Evolutionary conservation across 2,888 invertebrate species (phyloP).

Genomic region (Tortricodes alternella): DNA sequence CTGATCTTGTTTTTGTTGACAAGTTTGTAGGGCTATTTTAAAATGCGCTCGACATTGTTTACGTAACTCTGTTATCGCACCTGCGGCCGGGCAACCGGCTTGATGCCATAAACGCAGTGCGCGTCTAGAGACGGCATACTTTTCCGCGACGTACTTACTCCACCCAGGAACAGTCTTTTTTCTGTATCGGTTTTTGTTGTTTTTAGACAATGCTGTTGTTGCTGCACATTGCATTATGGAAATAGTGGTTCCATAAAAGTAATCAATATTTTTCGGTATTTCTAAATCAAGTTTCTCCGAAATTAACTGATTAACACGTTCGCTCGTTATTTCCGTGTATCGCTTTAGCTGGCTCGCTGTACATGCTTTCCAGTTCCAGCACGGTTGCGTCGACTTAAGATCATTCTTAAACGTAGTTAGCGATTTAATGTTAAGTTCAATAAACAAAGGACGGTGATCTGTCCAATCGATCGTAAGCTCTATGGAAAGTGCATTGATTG

Average conservation of each 20-base stretch:
- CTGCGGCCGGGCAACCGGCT: conserved; percentile 5
- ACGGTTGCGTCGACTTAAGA: not conserved
- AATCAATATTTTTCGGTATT: not conserved
- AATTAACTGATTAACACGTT: not conserved
- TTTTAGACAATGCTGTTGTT: not conserved
- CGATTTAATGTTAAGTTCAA: not conserved
- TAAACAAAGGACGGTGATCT: not conserved
- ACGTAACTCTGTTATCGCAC: not conserved
- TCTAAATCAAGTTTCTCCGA: not conserved
- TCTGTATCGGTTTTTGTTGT: not conserved
- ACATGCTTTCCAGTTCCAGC: not conserved
- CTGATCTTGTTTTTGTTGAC: conserved; percentile 14
- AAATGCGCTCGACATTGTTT: conserved; percentile 13
- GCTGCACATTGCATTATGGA: not conserved
- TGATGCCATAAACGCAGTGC: conserved; percentile 14
- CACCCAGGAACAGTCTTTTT: not conserved
- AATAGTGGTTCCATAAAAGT: not conserved
- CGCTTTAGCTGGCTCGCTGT: not conserved
- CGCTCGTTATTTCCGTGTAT: not conserved
- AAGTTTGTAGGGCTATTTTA: not conserved
- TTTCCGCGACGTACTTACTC: conserved; percentile 11
- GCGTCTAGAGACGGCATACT: conserved; percentile 16
- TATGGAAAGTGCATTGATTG: conserved; percentile 1
- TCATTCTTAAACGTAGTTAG: not conserved
- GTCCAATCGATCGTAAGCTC: conserved; percentile 6